Evolutionary conservation across 2,113 vertebrate species (phyloP).

Genomic region (Tragelaphus buxtoni): DNA sequence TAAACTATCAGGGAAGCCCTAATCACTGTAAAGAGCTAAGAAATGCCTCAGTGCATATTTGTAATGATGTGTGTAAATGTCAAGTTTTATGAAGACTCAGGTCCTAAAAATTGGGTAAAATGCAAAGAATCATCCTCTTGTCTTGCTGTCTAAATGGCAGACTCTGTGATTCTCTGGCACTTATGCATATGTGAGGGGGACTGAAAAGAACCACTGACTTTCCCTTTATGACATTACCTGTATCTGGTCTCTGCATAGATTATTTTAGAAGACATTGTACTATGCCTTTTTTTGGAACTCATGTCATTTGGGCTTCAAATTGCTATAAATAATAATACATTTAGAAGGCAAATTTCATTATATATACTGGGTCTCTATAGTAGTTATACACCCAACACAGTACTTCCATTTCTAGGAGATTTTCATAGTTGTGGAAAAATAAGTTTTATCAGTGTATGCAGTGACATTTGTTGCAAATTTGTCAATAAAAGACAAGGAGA

Average conservation of each 20-base stretch:
- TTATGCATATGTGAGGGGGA: not conserved
- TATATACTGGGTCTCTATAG: not conserved
- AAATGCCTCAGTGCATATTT: not conserved
- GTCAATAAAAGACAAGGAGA: not conserved
- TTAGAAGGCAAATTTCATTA: not conserved
- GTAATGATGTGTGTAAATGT: not conserved
- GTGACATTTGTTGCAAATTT: not conserved
- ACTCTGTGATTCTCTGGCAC: not conserved
- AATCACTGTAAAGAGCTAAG: not conserved
- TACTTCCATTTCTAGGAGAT: not conserved
- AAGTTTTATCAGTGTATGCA: not conserved
- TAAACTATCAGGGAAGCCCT: not conserved
- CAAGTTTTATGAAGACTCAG: not conserved
- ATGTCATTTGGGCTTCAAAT: not conserved
- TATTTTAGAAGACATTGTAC: not conserved
- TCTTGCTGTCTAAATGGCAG: not conserved
- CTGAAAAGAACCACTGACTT: not conserved
- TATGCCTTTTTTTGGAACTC: not conserved
- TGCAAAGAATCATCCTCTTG: not conserved
- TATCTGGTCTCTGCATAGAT: not conserved
- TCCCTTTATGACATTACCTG: not conserved
- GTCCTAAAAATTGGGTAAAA: not conserved
- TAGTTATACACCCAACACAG: not conserved
- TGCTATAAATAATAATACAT: not conserved
- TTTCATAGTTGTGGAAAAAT: not conserved